Evolutionary conservation across 2,113 vertebrate genomes (phyloP), one percentile per base, ranked within the genome.

Genomic region (Cottus gobio): DNA sequence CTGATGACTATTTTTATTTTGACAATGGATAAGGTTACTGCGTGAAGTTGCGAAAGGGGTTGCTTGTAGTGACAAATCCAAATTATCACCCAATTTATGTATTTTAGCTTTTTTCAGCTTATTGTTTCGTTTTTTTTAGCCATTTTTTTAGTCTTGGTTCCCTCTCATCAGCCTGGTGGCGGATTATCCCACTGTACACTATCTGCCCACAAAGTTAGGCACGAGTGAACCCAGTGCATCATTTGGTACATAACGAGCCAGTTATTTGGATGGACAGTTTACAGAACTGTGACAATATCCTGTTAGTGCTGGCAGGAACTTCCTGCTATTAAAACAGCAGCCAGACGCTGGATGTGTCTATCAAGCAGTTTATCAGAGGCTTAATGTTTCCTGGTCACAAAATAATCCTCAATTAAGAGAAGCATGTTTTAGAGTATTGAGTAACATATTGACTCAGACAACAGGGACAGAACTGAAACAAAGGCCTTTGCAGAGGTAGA

Each of bases 281-380:
- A 20, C 46, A 77, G 26, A 39, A 65, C 63, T 24, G 10, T 84
- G 83, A 87, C 77, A 31, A 64, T 71, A 78, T 92, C 88, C 86
- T 88, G 82, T 85, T 77, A 50, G 77, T 82, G 22, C 72, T 71
- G 44, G 54, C 80, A 72, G 80, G 82, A 85, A 88, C 69, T 87
- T 93, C 91, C 93, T 94, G 92, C 92, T 92, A 83, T 88, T 76
- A 86, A 56, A 82, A 46, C 44, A 52, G 62, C 60, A 76, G 52
- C 70, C 86, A 83, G 56, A 83, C 26, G 4, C 73, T 79, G 75
- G 63, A 71, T 44, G 31, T 80, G 64, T 80, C 85, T 22, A 70
- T 46, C 78, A 15, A 74, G 77, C 61, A 58, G 24, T 65, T 67
- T 67, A 66, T 91, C 58, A 0, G 0, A 80, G 42, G 66, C n/a